Evolutionary conservation across 2,888 invertebrate genomes (phyloP), one percentile per base, ranked within the genome.

Genomic region (Diarsia brunnea): DNA sequence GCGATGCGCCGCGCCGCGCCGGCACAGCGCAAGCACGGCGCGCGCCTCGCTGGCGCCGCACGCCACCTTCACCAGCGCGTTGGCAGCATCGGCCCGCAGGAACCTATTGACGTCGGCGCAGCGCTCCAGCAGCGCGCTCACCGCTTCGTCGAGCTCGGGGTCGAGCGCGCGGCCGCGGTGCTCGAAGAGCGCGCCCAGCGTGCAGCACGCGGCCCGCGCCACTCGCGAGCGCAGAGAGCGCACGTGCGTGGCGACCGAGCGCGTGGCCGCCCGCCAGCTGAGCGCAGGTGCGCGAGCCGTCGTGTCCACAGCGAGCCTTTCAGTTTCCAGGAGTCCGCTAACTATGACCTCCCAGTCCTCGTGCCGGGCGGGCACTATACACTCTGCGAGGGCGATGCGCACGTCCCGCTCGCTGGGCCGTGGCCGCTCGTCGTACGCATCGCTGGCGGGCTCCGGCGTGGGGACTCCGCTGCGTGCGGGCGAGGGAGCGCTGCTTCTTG

Each of bases 61-160:
- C 76, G 98, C 98, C 97, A 99, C 98, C 21, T 97, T 97, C 88
- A 98, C 98, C 61, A 99, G 94, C 1, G 99, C 98, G 16, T 97
- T 97, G 75, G 98, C 98, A 5, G 99, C 98, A 94, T 99, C 99
- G 53, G 98, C 98, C 38, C 99, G 97, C 69, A 99, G 97, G 92
- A 99, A 99, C 87, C 98, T 98, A 95, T 99, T 99, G 12, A 99
- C 99, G 91, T 99, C 99, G 0, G 99, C 99, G 69, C 98, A 98
- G 79, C 99, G 98, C 87, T 98, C 98, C 49, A 99, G 97, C 75
- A 99, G 95, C 16, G 98, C 98, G 38, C 97, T 97, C 0, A 98
- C 98, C 69, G 99, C 97, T 91, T 98, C 98, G 90, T 99, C 99
- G 72, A 99, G 96, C 94, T 99, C 99, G 95, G 98, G 95, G 61